Conservation (phyloP, 2,797 vertebrate species). For the Oophaga sylvatica region DNA sequence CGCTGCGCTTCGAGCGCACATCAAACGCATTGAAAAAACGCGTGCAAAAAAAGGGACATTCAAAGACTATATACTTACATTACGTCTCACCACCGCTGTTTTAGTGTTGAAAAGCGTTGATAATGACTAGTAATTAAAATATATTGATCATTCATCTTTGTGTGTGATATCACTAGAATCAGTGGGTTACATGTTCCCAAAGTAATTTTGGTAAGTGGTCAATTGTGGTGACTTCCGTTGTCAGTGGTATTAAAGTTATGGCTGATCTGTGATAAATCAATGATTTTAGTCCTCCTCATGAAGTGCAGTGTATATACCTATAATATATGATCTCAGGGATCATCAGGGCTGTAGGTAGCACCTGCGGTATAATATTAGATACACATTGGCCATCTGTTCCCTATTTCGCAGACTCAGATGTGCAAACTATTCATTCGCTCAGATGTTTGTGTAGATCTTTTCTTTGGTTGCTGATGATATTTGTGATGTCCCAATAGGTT, state of each 20-base stretch:
- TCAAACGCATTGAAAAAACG: no score
- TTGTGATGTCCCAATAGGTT: conserved; percentile 27
- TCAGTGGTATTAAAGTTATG: neutral
- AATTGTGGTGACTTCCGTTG: no score
- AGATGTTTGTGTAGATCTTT: conserved; percentile 44
- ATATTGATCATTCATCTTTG: no score
- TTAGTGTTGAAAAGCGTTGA: no score
- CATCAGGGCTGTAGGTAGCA: conserved; percentile 7
- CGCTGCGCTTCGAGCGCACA: no score
- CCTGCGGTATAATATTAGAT: conserved; percentile 22
- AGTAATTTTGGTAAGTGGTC: no score
- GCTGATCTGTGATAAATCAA: neutral
- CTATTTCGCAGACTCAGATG: conserved; percentile 38
- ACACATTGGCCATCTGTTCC: conserved; percentile 47
- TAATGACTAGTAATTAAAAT: no score
- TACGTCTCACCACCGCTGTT: no score
- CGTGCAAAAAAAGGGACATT: no score
- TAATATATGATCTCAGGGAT: conserved; percentile 6
- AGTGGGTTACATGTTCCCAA: no score
- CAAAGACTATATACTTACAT: no score
- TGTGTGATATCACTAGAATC: no score
- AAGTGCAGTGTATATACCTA: neutral
- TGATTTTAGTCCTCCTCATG: neutral
- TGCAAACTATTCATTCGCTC: conserved; percentile 45
- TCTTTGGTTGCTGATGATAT: conserved; percentile 42